A percentile compares a stretch with the other conserved stretches of the same genome.
phyloP scores from a whole-genome alignment of 2,888 invertebrate species.

The Zhuqinia jingwanae region DNA sequence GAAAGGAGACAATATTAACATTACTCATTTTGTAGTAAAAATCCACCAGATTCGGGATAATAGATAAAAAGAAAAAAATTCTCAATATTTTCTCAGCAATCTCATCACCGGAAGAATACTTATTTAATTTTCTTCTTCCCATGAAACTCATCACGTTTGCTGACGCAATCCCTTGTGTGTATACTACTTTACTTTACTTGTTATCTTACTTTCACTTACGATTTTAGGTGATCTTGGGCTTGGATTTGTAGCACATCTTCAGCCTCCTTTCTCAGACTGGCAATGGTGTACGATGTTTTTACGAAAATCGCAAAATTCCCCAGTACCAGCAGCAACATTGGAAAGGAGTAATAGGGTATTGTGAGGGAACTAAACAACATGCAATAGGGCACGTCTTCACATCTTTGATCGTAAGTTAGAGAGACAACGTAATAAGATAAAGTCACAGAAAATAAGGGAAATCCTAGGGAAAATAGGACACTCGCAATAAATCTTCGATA shows the following conservation, averaged over 20 bases:
- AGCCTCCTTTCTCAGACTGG: slow-evolving; percentile 64
- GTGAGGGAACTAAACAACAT: slow-evolving; percentile 55
- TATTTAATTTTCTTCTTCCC: background rate
- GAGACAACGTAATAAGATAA: slow-evolving; percentile 49
- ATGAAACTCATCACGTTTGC: background rate
- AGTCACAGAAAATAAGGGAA: slow-evolving; percentile 61
- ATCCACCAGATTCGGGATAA: no score
- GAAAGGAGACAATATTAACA: background rate
- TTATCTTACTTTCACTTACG: slow-evolving; percentile 65
- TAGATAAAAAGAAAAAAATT: background rate
- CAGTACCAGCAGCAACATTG: slow-evolving; percentile 60
- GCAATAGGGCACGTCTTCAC: slow-evolving; percentile 49
- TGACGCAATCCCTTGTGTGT: slow-evolving; percentile 1
- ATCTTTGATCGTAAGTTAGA: background rate
- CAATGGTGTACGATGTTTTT: slow-evolving; percentile 63
- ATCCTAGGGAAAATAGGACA: slow-evolving; percentile 62
- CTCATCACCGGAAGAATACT: background rate
- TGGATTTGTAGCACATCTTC: slow-evolving; percentile 56
- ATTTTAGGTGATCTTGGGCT: slow-evolving; percentile 66
- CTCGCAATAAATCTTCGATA: slow-evolving; percentile 62
- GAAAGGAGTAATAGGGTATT: slow-evolving; percentile 66
- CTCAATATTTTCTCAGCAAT: background rate
- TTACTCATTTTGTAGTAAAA: no score
- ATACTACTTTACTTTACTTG: no score
- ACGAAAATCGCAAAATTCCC: slow-evolving; percentile 70